These are phyloP conservation scores for Heteractis magnifica DNA, from an alignment of 92 coral and sea anemone species.

Conservation along the genomic window DNA sequence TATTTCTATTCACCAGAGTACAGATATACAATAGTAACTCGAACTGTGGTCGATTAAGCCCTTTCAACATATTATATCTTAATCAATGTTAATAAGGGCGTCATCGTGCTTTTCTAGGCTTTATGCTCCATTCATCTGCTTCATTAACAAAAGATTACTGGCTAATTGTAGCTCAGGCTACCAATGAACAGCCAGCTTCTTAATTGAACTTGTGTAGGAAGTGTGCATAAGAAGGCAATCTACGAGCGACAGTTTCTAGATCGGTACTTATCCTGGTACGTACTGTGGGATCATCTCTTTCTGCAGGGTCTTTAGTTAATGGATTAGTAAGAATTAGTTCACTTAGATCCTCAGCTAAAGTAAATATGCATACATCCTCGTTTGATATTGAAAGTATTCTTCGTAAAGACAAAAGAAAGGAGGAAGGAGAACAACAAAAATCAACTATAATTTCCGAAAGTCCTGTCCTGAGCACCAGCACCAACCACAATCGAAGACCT, in stretches of 20 bases:
- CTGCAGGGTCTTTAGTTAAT: conserved; percentile 8
- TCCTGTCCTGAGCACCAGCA: conserved; percentile 4
- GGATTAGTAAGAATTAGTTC: conserved; percentile 11
- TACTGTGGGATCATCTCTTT: background rate
- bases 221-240: conserved; percentile 77
- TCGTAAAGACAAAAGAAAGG: conserved; percentile 47
- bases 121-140: conserved; percentile 83
- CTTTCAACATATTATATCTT: conserved; percentile 90
- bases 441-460: conserved; percentile 28
- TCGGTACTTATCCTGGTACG: conserved; percentile 6
- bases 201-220: conserved; percentile 82
- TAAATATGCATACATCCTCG: conserved; percentile 66
- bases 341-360: background rate
- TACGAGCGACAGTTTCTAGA: conserved; percentile 23
- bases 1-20: conserved; percentile 62
- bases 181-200: conserved; percentile 69
- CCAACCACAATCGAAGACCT: conserved; percentile 59
- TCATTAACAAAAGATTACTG: conserved; percentile 96
- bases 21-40: conserved; percentile 59
- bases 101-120: conserved; percentile 71
- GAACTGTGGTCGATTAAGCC: conserved; percentile 80
- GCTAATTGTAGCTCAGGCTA: conserved; percentile 72
- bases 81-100: conserved; percentile 93
- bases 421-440: conserved; percentile 28
- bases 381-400: conserved; percentile 75